Base-by-base conservation (phyloP, 2,888 invertebrate species). In the Phytoseiulus persimilis region DNA sequence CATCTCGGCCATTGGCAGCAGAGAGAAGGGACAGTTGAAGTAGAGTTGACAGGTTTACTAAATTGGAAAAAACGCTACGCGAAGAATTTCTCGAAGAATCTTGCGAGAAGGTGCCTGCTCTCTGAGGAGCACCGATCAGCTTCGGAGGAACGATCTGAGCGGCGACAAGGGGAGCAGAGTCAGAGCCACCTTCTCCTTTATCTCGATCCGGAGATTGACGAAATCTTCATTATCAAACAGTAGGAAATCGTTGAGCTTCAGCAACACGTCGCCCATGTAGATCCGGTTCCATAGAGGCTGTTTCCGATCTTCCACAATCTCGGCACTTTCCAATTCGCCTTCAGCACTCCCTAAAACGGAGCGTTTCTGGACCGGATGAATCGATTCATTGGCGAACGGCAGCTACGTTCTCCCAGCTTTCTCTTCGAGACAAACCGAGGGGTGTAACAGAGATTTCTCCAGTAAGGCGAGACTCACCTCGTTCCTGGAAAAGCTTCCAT, bases 171-270 rank as follows among this genome's bases (percentile, higher is more conserved):
- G 87, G 33, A 87, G 33, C n/a, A 87, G n/a, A 32, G 87, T 87
- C 31, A 87, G n/a, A n/a, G 87, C 87, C 28, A 87, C 87, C 33
- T 87, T 87, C 33, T 87, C 87, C 33, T 87, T 87, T 32, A 87
- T 87, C 32, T 87, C 87, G n/a, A 87, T 87, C 28, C 87, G 87
- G n/a, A 87, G 87, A 87, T 87, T 87, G 87, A 87, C 87, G 87
- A 87, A 87, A 39, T 87, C 87, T 33, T 87, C 87, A 18, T 87
- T 87, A 45, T 87, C 87, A 31, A 87, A 87, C 14, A 87, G 45
- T 18, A 87, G 45, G 39, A 87, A 87, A 32, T 87, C 87, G 14
- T 87, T 87, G 33, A 87, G 87, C 32, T 87, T 87, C 39, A 87
- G 87, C 87, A 87, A 39, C 28, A 87, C 87, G 87, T 87, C 87